phyloP scores from a whole-genome alignment of 2,113 vertebrate species.

The Maylandia zebra region DNA sequence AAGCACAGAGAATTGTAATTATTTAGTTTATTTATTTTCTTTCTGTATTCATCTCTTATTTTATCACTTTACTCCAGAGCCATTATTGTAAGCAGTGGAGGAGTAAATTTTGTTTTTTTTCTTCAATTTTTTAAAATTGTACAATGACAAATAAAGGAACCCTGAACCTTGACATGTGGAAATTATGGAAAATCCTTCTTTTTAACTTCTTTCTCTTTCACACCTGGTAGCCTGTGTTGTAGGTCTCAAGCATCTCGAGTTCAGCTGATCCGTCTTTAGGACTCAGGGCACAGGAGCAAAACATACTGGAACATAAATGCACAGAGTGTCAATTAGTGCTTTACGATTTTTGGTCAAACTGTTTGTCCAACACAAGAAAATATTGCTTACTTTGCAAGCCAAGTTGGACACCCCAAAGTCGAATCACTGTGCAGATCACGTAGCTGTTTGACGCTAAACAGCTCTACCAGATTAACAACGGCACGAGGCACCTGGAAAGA shows the following conservation, averaged over 20 bases:
- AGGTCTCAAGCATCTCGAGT: conserved; percentile 57
- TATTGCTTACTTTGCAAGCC: conserved; percentile 60
- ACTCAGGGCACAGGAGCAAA: conserved; percentile 80
- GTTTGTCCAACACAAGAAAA: background rate
- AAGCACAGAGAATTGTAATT: background rate
- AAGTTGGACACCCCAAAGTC: conserved; percentile 72
- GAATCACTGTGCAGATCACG: conserved; percentile 72
- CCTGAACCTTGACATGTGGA: background rate
- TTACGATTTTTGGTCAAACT: background rate
- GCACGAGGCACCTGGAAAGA: conserved; percentile 82
- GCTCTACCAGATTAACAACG: conserved; percentile 82
- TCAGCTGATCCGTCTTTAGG: conserved; percentile 72
- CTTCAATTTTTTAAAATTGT: background rate
- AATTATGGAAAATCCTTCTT: background rate
- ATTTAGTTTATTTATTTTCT: background rate
- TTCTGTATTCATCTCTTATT: background rate
- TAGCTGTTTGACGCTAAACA: conserved; percentile 68
- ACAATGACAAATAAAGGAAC: background rate
- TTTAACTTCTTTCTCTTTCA: background rate
- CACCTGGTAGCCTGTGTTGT: conserved; percentile 81
- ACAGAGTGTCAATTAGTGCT: background rate
- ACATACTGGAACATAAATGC: conserved; percentile 56
- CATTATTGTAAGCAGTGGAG: background rate
- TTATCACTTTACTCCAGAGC: background rate
- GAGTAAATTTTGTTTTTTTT: background rate